phyloP scores from a whole-genome alignment of 2,797 vertebrate species.

The Sciurus carolinensis region DNA sequence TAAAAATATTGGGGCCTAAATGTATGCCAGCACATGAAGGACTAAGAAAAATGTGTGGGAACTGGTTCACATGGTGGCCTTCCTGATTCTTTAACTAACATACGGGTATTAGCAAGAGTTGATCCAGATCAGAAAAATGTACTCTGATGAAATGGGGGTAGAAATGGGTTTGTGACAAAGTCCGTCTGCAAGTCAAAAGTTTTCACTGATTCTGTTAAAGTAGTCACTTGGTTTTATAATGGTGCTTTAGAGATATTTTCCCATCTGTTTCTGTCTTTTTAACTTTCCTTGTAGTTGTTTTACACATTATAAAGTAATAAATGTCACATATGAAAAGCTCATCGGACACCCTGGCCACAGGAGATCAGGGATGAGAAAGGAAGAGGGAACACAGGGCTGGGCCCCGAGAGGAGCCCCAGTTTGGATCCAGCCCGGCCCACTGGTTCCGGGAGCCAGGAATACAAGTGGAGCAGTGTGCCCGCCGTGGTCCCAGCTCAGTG shows the following conservation, averaged over 20 bases:
- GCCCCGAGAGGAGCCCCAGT: accelerated
- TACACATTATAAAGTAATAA: neutral
- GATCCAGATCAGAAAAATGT: neutral
- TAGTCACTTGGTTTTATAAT: neutral
- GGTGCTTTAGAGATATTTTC: neutral
- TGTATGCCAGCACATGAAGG: no score
- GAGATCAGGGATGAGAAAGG: neutral
- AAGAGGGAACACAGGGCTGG: accelerated
- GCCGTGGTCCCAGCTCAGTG: accelerated
- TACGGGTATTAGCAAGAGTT: no score
- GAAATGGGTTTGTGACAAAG: neutral
- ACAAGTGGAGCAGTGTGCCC: accelerated
- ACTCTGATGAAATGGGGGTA: neutral
- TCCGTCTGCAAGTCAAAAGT: neutral
- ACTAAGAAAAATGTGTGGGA: neutral
- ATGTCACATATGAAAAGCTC: neutral
- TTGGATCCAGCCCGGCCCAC: neutral
- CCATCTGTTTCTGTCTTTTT: neutral
- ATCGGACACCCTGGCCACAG: accelerated
- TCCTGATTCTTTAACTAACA: neutral
- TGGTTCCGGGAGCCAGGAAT: neutral
- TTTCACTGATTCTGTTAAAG: neutral
- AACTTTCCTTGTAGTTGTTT: neutral
- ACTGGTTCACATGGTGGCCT: neutral
- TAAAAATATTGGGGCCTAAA: neutral